Base-by-base conservation (phyloP, 2,888 invertebrate species). In the Caenorhabditis imperialis region DNA sequence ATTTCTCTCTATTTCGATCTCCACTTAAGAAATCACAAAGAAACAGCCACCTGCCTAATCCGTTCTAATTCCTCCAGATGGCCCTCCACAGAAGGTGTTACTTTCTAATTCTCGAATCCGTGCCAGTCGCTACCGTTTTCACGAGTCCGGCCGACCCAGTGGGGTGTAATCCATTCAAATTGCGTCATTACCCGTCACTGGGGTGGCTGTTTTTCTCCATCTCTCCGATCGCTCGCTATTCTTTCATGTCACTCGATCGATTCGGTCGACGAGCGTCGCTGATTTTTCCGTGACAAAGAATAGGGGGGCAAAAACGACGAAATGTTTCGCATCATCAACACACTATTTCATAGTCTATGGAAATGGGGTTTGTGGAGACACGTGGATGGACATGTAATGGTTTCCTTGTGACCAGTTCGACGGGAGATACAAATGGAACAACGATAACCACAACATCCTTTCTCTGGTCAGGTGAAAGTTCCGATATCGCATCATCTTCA, bases 151-250 rank as follows among this genome's bases (percentile, higher is more conserved):
- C 55, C 65, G 55, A 57, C 63, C 65, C 55, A 57, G 35, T 62
- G 45, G 57, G 55, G 30, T 30, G 67, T 67, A 67, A 67, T 67
- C 67, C 67, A 67, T 57, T 67, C 67, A 57, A 67, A 67, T 67
- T 67, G 67, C 67, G 67, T 67, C 67, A 67, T 67, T 57, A 67
- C 67, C 57, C 67, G 51, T 57, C 67, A 67, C 67, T 48, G 25
- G 30, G n/a, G n/a, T n/a, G n/a, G 47, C 42, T 57, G 57, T 67
- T 67, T 60, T 44, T 51, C 45, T 38, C 55, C 25, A 44, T 38
- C 44, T 48, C 55, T 40, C 65, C 53, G 55, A 65, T 65, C 65
- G 22, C 22, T 48, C 23, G 54, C 33, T 3, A 38, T 33, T 54
- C 62, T 45, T 22, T 57, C 50, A 47, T 63, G 53, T 37, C 54